Evolutionary conservation across 2,113 vertebrate genomes (phyloP).

Genomic region (Cepphus grylle): DNA sequence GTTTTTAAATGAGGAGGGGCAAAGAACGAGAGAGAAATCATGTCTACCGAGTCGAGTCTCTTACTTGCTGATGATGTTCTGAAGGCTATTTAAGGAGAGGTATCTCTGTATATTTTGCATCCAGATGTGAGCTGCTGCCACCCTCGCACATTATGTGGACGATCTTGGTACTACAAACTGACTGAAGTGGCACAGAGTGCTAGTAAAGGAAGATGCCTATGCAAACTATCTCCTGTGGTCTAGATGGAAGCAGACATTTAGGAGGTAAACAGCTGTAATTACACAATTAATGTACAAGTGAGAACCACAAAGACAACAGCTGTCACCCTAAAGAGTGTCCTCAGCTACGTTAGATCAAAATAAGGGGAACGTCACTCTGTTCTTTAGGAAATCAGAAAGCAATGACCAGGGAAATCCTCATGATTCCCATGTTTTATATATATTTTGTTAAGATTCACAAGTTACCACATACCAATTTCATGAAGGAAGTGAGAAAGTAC

Average conservation of each 20-base stretch:
- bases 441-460: neutral
- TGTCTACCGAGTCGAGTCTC: neutral
- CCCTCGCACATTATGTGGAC: neutral
- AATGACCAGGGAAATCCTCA: neutral
- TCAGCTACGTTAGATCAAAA: neutral
- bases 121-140: neutral
- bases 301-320: neutral
- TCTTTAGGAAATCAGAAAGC: neutral
- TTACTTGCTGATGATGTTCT: neutral
- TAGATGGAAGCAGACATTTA: neutral
- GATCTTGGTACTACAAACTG: neutral
- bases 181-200: neutral
- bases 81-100: neutral
- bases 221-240: accelerated
- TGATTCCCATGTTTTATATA: neutral
- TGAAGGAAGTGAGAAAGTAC: neutral
- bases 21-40: neutral
- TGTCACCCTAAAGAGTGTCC: neutral
- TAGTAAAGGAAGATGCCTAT: neutral
- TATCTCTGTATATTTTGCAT: neutral
- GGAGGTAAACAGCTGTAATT: neutral
- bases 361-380: neutral
- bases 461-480: neutral
- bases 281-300: neutral
- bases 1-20: neutral